These are phyloP conservation scores for Vireo griseus DNA, from an alignment of 2,797 vertebrate species.

Conservation along the genomic window DNA sequence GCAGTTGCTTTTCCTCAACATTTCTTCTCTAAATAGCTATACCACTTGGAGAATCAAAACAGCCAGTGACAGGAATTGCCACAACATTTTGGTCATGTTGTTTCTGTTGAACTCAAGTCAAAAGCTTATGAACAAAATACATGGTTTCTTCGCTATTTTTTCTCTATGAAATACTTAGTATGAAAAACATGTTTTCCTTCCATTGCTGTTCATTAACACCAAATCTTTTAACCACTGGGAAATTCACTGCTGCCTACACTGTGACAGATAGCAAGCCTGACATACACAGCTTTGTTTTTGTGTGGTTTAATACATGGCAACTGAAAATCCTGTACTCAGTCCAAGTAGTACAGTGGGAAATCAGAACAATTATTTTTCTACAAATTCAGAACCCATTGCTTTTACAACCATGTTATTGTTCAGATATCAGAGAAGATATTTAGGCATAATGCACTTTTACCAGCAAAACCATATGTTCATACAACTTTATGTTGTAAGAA, in stretches of 20 bases:
- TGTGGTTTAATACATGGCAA: neutral
- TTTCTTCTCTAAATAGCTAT: neutral
- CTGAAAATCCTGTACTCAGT: neutral
- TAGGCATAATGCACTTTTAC: neutral
- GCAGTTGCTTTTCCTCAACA: neutral
- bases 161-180: neutral
- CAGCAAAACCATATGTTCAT: neutral
- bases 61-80: neutral
- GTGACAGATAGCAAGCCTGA: neutral
- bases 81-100: neutral
- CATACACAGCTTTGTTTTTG: neutral
- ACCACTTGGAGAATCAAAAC: neutral
- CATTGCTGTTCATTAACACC: neutral
- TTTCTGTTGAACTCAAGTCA: conserved; percentile 8
- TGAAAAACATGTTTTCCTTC: neutral
- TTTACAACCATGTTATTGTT: neutral
- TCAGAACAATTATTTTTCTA: neutral
- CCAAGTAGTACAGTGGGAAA: neutral
- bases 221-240: neutral
- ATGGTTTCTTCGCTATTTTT: neutral
- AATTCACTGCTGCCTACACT: neutral
- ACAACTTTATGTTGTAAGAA: neutral
- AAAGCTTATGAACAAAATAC: neutral
- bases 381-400: neutral
- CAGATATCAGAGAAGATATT: neutral